These are phyloP conservation scores for Danio tinwini DNA, from an alignment of 2,797 vertebrate species.

Conservation along the genomic window DNA sequence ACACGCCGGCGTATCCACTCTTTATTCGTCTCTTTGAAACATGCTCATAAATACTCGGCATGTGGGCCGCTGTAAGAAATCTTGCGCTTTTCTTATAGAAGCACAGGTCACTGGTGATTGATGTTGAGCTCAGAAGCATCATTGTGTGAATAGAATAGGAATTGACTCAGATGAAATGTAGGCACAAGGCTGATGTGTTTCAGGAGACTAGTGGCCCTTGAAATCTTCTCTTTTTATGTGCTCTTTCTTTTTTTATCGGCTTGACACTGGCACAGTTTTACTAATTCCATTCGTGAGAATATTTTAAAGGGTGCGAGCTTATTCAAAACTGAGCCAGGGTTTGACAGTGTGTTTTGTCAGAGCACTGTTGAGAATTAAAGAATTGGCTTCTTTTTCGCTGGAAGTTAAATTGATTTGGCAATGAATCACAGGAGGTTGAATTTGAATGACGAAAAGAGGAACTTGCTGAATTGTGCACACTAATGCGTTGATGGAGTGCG, in stretches of 20 bases:
- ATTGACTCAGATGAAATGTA: conserved; percentile 18
- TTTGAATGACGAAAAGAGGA: conserved; percentile 2
- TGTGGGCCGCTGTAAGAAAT: conserved; percentile 27
- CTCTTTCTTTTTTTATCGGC: background rate
- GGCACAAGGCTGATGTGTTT: conserved; percentile 23
- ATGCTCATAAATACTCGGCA: conserved; percentile 16
- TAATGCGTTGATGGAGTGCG: background rate
- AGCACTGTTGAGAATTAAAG: background rate
- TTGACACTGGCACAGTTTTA: background rate
- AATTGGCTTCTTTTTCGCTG: background rate
- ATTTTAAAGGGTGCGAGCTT: background rate
- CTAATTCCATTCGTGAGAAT: background rate
- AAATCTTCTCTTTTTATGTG: conserved; percentile 4
- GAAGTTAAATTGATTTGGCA: background rate
- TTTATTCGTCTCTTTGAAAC: conserved; percentile 3
- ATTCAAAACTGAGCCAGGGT: conserved; percentile 7
- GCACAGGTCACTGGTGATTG: conserved; percentile 37
- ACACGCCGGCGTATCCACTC: background rate
- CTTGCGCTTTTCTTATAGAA: conserved; percentile 25
- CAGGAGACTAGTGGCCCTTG: background rate
- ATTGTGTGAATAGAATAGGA: conserved; percentile 36
- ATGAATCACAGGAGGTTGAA: background rate
- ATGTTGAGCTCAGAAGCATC: conserved; percentile 30
- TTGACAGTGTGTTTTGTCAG: background rate
- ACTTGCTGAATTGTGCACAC: background rate